Evolutionary conservation across 2,113 vertebrate species (phyloP).

Genomic region (Colinus virginianus): DNA sequence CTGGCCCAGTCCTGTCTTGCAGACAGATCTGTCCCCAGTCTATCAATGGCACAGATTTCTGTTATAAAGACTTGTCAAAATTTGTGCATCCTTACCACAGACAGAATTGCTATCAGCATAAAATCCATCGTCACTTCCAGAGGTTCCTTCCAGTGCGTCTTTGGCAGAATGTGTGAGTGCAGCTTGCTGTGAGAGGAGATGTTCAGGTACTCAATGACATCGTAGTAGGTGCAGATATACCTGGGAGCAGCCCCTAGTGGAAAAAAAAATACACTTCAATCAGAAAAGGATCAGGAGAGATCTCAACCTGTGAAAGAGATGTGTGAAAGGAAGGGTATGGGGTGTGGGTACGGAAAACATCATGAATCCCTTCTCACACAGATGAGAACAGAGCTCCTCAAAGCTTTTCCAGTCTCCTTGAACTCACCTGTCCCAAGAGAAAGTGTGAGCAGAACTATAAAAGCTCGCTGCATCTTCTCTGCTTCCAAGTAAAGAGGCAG

Average conservation of each 20-base stretch:
- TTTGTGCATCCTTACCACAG: constrained; percentile 66
- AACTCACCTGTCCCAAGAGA: constrained; percentile 52
- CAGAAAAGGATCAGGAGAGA: background rate
- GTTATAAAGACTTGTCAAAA: background rate
- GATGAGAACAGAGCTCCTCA: background rate
- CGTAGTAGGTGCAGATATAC: constrained; percentile 76
- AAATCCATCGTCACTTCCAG: constrained; percentile 67
- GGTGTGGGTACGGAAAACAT: background rate
- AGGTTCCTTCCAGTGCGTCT: constrained; percentile 46
- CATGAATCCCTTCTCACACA: background rate
- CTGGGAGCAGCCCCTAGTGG: background rate
- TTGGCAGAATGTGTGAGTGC: constrained; percentile 72
- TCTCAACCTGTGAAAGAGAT: background rate
- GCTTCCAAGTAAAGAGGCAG: background rate
- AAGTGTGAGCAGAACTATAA: constrained; percentile 51
- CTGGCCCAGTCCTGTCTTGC: background rate
- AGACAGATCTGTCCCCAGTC: background rate
- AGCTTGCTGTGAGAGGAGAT: constrained; percentile 43
- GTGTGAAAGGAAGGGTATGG: background rate
- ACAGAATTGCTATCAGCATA: constrained; percentile 70
- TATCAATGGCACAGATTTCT: background rate
- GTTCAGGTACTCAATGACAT: constrained; percentile 74
- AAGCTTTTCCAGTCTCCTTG: background rate
- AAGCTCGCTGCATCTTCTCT: constrained; percentile 13
- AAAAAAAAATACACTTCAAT: background rate